Percentiles rank a stretch among this genome's conserved stretches.
These are phyloP conservation scores for Pristionchus entomophagus DNA, from an alignment of 2,888 invertebrate species.

Conservation along the genomic window DNA sequence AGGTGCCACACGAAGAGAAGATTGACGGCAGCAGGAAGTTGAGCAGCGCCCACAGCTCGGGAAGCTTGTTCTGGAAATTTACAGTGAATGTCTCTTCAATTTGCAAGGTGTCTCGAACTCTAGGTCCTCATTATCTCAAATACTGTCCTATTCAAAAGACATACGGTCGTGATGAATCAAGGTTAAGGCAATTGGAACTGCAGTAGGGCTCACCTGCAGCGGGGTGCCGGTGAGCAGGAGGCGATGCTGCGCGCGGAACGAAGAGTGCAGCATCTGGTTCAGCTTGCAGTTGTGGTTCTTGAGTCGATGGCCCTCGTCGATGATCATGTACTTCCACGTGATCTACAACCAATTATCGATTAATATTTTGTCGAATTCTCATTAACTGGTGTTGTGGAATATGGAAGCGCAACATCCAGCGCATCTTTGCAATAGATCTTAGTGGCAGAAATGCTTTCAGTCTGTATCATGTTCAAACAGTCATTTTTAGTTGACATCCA, in stretches of 20 bases:
- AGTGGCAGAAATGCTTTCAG: no score
- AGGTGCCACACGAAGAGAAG: slow-evolving; percentile 97
- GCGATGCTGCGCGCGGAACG: slow-evolving; percentile 92
- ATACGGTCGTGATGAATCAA: no score
- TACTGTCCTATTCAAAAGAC: no score
- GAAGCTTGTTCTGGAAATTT: slow-evolving; percentile 78
- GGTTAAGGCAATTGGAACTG: no score
- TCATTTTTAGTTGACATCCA: neutral
- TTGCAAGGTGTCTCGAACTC: no score
- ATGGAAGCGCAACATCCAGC: no score
- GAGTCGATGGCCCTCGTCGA: slow-evolving; percentile 99
- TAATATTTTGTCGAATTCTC: no score
- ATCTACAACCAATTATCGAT: slow-evolving; percentile 79
- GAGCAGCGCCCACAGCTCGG: slow-evolving; percentile 96
- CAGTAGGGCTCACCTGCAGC: slow-evolving; percentile 51
- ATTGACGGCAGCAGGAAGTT: slow-evolving; percentile 98
- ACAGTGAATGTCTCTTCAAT: no score
- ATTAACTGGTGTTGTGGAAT: no score
- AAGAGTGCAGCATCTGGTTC: slow-evolving; percentile 95
- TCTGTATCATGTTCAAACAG: neutral
- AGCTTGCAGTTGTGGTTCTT: slow-evolving; percentile 99
- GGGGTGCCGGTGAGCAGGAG: slow-evolving; percentile 86
- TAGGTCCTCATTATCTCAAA: no score
- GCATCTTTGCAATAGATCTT: no score
- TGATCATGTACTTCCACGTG: slow-evolving; percentile 99